A percentile compares a stretch with the other conserved stretches of the same genome.
These are phyloP conservation scores for Trididemnum nubilum DNA, from an alignment of 23 tunicate genomes.

Conservation along the genomic window DNA sequence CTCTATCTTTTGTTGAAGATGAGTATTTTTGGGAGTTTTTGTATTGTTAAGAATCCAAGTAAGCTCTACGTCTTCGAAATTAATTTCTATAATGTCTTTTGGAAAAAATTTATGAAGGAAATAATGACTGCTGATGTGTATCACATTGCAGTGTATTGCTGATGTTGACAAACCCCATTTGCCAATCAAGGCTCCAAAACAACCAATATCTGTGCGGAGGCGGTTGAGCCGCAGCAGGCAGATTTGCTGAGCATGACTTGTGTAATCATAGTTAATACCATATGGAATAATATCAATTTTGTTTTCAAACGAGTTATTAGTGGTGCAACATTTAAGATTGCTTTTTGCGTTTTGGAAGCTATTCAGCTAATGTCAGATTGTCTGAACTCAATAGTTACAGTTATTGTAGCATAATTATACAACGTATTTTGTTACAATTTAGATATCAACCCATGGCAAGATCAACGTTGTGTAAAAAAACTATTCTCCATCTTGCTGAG, in stretches of 20 bases:
- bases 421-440: neutral
- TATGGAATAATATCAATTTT: neutral
- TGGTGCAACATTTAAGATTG: neutral
- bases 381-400: no score
- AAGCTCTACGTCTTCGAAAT: neutral
- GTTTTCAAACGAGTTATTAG: neutral
- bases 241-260: neutral
- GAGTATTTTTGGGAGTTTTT: neutral
- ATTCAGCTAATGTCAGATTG: no score
- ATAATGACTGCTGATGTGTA: neutral
- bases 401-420: neutral
- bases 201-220: no score
- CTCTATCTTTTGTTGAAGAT: neutral
- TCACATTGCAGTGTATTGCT: constrained; percentile 1
- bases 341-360: neutral
- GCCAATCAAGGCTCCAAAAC: neutral
- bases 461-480: neutral
- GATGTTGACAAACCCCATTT: neutral
- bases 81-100: neutral
- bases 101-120: neutral
- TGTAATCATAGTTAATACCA: neutral
- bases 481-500: neutral
- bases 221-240: neutral
- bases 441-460: neutral
- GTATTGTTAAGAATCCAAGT: neutral